These are phyloP conservation scores for Alcedo quadribrachys DNA, from an alignment of 2,797 vertebrate species.

Conservation along the genomic window DNA sequence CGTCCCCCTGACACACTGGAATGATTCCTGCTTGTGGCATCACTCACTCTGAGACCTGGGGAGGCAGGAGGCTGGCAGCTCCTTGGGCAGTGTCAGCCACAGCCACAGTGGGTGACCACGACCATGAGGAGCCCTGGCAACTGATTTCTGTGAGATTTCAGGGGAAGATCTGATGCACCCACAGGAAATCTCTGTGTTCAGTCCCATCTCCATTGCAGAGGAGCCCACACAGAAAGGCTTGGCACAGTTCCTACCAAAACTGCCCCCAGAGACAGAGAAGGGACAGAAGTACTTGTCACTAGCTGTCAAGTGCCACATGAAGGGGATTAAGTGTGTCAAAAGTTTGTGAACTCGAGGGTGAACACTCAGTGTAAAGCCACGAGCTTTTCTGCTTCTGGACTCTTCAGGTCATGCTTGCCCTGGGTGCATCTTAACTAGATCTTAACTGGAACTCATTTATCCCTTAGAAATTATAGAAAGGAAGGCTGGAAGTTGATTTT, in stretches of 20 bases:
- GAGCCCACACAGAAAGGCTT: background rate
- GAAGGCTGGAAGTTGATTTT: background rate
- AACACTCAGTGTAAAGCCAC: background rate
- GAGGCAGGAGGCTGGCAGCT: background rate
- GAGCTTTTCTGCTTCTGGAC: background rate
- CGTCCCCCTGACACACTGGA: background rate
- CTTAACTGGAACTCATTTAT: background rate
- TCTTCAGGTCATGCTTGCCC: background rate
- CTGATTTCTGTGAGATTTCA: background rate
- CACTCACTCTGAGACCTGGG: background rate
- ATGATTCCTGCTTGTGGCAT: background rate
- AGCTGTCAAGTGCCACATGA: accelerated
- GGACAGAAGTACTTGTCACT: background rate
- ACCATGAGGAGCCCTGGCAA: background rate
- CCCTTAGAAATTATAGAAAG: background rate
- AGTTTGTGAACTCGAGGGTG: background rate
- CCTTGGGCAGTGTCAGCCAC: background rate
- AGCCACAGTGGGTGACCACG: background rate
- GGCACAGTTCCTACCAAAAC: background rate
- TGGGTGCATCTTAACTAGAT: background rate
- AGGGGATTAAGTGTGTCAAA: background rate
- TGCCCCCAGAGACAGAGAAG: background rate
- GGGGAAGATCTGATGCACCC: background rate
- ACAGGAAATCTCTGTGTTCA: background rate
- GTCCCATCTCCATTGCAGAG: background rate